A percentile compares a stretch with the other conserved stretches of the same genome.
These are phyloP conservation scores for Charina bottae DNA, from an alignment of 2,113 vertebrate species.

Conservation along the genomic window DNA sequence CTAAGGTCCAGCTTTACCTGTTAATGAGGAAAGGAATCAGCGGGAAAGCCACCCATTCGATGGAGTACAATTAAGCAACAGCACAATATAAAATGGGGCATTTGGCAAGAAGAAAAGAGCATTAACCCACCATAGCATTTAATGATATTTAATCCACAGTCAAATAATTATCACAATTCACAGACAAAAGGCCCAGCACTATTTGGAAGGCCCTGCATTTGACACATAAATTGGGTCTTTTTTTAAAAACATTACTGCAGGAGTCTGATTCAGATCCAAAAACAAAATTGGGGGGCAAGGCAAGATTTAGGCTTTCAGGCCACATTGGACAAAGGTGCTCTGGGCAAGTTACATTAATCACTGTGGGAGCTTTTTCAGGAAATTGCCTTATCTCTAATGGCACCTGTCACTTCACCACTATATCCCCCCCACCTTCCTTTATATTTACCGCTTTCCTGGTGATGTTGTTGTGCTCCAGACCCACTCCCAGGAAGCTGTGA, in stretches of 20 bases:
- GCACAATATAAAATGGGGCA: not conserved
- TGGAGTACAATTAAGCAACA: not conserved
- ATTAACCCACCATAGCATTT: not conserved
- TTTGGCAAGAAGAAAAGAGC: not conserved
- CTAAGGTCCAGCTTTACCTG: not conserved
- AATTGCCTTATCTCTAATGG: not conserved
- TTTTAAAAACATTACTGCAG: not conserved
- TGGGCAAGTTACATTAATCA: not conserved
- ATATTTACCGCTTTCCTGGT: not conserved
- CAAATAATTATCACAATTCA: constrained; percentile 8
- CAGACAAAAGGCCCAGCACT: constrained; percentile 39
- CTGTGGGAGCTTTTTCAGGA: not conserved
- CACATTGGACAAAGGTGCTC: not conserved
- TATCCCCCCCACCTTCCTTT: not conserved
- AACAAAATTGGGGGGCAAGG: not conserved
- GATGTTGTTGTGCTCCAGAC: no score
- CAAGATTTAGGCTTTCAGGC: not conserved
- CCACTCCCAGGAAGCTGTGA: no score
- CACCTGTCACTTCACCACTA: not conserved
- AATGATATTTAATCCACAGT: constrained; percentile 9
- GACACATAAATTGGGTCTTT: not conserved
- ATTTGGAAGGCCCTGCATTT: constrained; percentile 23
- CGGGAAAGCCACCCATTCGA: not conserved
- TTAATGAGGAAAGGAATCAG: not conserved
- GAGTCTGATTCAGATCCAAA: constrained; percentile 24